These are phyloP conservation scores for Lochmaea capreae DNA, from an alignment of 2,888 invertebrate genomes.

Conservation along the genomic window DNA sequence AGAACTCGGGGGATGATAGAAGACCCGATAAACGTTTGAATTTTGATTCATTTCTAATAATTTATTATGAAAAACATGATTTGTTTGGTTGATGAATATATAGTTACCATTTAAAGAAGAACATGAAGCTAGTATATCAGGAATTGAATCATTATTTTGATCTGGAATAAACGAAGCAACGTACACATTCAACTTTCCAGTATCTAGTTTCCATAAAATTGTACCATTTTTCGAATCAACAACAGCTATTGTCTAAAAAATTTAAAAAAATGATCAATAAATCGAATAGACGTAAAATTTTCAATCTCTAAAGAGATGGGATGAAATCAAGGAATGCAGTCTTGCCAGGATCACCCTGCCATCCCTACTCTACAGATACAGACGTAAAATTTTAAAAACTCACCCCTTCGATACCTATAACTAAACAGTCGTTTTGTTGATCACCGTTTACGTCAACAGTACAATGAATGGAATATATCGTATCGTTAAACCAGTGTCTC, in stretches of 20 bases:
- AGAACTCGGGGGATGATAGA: too few species aligned
- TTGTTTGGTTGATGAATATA: background rate
- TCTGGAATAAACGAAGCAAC: constrained; percentile 79
- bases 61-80: too few species aligned
- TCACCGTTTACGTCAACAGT: constrained; percentile 77
- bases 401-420: constrained; percentile 80
- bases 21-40: too few species aligned
- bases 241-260: constrained; percentile 71
- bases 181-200: constrained; percentile 70
- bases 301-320: too few species aligned
- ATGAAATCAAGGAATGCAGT: too few species aligned
- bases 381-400: too few species aligned
- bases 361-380: too few species aligned
- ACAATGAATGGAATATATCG: constrained; percentile 80
- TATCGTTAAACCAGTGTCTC: constrained; percentile 79
- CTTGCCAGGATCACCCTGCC: too few species aligned
- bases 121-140: constrained; percentile 79
- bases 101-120: constrained; percentile 62
- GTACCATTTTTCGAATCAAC: constrained; percentile 76
- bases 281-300: background rate
- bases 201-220: constrained; percentile 73
- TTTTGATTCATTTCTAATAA: too few species aligned
- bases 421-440: constrained; percentile 77
- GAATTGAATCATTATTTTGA: constrained; percentile 75
- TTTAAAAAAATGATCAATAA: constrained; percentile 22